phyloP scores from a whole-genome alignment of 2,797 vertebrate genomes.

The Cirrhinus mrigala region DNA sequence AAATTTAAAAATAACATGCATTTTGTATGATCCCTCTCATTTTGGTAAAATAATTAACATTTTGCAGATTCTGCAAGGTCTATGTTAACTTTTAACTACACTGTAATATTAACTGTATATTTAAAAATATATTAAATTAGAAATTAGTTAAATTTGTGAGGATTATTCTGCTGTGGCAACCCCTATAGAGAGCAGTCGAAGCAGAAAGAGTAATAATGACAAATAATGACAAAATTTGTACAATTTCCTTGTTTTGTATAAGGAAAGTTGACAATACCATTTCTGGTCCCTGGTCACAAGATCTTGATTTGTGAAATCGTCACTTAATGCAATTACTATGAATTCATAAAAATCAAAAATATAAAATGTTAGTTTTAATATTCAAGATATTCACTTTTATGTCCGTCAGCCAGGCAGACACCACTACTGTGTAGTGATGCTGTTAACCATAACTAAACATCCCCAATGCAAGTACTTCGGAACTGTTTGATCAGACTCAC shows the following conservation, averaged over 20 bases:
- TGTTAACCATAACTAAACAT: constrained; percentile 1
- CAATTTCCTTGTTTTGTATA: background rate
- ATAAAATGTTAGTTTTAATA: background rate
- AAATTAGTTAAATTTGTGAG: too few relatives aligned
- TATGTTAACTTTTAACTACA: too few relatives aligned
- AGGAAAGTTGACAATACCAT: background rate
- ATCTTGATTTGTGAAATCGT: background rate
- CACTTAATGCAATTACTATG: background rate
- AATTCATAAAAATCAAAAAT: background rate
- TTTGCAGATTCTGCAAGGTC: too few relatives aligned
- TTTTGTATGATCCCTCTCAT: too few relatives aligned
- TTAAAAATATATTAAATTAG: background rate
- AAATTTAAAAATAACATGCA: too few relatives aligned
- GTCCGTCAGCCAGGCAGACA: background rate
- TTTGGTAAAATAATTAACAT: too few relatives aligned
- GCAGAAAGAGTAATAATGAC: background rate
- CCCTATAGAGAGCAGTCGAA: too few relatives aligned
- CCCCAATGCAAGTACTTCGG: background rate
- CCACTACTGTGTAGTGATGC: background rate
- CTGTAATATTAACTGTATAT: background rate
- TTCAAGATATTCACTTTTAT: background rate
- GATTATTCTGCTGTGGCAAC: background rate
- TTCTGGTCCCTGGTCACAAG: background rate
- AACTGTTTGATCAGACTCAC: background rate
- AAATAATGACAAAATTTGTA: background rate